phyloP scores from a whole-genome alignment of 2,113 vertebrate species.

The Charina bottae region DNA sequence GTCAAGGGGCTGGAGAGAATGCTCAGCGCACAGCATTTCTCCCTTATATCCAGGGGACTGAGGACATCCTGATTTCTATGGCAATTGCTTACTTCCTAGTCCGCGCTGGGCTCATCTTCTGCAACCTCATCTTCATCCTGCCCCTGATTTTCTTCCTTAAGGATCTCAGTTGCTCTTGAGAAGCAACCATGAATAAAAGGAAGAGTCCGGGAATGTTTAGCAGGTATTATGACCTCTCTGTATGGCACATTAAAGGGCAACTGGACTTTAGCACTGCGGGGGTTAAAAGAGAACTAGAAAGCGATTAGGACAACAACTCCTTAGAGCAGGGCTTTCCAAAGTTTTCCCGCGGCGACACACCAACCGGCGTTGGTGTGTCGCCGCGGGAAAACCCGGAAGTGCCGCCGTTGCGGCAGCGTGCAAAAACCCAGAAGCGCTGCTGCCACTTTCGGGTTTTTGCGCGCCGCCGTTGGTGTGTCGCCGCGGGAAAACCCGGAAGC shows the following conservation, averaged over 20 bases:
- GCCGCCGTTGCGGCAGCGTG: no score
- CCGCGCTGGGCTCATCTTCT: conserved; percentile 8
- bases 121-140: conserved; percentile 24
- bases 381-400: no score
- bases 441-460: no score
- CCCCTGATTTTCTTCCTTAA: conserved; percentile 22
- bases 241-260: background rate
- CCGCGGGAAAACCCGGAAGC: no score
- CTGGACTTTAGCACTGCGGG: background rate
- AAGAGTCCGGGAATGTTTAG: background rate
- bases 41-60: background rate
- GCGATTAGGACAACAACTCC: background rate
- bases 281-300: background rate
- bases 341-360: no score
- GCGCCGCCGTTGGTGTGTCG: no score
- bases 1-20: background rate
- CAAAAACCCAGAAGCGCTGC: no score
- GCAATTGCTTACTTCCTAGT: conserved; percentile 21
- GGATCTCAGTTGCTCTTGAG: background rate
- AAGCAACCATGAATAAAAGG: conserved; percentile 3
- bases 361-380: no score
- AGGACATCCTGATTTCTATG: conserved; percentile 23
- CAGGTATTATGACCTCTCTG: no score
- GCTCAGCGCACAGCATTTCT: background rate
- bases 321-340: no score